Percentiles rank a stretch among this genome's conserved stretches.
phyloP scores from a whole-genome alignment of 2,888 invertebrate genomes.

The Ophioninae sp. region DNA sequence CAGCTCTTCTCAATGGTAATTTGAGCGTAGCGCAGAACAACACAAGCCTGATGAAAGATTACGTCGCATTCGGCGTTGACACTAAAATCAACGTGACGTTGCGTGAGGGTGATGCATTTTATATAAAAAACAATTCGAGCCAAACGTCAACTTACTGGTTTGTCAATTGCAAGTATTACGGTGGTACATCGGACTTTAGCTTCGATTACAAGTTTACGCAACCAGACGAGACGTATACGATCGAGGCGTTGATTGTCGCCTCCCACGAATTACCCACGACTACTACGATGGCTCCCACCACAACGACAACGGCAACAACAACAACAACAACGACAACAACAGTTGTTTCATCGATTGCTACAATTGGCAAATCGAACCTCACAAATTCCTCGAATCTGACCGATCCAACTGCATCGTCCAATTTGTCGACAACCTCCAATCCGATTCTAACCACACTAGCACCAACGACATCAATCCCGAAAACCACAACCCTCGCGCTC shows the following conservation, averaged over 20 bases:
- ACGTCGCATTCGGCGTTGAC: conserved; percentile 84
- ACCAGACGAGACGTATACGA: conserved; percentile 83
- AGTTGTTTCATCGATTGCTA: conserved; percentile 61
- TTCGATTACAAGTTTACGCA: conserved; percentile 86
- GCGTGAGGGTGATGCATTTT: conserved; percentile 84
- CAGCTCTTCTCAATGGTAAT: conserved; percentile 87
- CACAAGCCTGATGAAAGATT: conserved; percentile 82
- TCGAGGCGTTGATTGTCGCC: conserved; percentile 88
- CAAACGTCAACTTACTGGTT: conserved; percentile 89
- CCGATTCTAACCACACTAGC: neutral
- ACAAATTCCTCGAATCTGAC: conserved; percentile 58
- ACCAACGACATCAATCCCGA: conserved; percentile 40
- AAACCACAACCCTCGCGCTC: conserved; percentile 21
- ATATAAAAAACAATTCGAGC: conserved; percentile 83
- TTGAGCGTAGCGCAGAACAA: conserved; percentile 86
- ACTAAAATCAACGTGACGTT: conserved; percentile 81
- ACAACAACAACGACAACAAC: conserved; percentile 62
- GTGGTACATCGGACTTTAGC: conserved; percentile 84
- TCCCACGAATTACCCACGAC: conserved; percentile 84
- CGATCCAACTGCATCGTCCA: conserved; percentile 32
- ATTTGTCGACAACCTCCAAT: conserved; percentile 1
- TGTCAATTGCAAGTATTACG: conserved; percentile 88
- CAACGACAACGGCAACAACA: conserved; percentile 75
- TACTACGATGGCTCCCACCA: conserved; percentile 74
- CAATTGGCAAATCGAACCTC: conserved; percentile 38